phyloP scores from a whole-genome alignment of 1,140 invertebrate genomes.

The Musca vetustissima region DNA sequence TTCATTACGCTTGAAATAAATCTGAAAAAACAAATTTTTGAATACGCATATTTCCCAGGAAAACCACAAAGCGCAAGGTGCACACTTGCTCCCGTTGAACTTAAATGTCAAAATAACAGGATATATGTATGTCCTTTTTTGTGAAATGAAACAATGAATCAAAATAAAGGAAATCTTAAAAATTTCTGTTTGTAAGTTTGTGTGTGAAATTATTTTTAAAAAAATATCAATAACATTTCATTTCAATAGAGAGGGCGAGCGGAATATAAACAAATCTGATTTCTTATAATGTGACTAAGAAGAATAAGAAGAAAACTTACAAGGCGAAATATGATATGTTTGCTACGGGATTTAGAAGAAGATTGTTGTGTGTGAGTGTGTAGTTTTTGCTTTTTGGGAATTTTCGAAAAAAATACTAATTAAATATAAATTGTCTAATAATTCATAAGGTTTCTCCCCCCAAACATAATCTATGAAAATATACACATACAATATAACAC shows the following conservation, averaged over 20 bases:
- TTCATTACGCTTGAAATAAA: no score
- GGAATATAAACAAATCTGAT: background rate
- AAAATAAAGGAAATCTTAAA: background rate
- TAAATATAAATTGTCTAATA: conserved; percentile 24
- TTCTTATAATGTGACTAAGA: background rate
- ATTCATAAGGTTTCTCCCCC: conserved; percentile 18
- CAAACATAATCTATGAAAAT: background rate
- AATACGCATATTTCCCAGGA: conserved; percentile 8
- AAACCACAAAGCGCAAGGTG: conserved; percentile 19
- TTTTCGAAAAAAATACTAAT: conserved; percentile 13
- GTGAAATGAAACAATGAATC: no score
- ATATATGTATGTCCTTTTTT: conserved; percentile 2
- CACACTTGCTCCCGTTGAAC: background rate
- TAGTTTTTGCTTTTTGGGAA: no score
- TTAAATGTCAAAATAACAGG: conserved; percentile 17
- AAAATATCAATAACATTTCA: conserved; percentile 5
- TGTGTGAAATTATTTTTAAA: background rate
- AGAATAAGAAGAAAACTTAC: no score
- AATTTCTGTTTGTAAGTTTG: no score
- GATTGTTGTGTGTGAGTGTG: no score
- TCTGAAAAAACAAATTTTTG: no score
- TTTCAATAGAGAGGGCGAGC: background rate
- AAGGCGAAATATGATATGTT: background rate
- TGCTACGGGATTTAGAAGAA: background rate
- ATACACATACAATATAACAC: background rate